phyloP scores from a whole-genome alignment of 2,888 invertebrate species.

The Dolichopus griseipennis region DNA sequence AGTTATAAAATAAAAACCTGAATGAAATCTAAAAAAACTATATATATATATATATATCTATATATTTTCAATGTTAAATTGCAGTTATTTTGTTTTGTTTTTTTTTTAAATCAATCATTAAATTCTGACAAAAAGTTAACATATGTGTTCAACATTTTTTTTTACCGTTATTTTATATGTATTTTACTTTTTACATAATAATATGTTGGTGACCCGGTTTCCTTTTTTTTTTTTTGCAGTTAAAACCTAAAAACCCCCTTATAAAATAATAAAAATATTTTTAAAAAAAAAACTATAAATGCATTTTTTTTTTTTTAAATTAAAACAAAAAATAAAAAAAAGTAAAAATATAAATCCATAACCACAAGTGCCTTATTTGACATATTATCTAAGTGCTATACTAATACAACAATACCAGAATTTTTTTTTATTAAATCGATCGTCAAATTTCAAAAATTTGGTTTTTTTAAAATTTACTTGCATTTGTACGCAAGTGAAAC shows the following conservation, averaged over 20 bases:
- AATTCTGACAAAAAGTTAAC: slow-evolving; percentile 9
- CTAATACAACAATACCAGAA: not conserved
- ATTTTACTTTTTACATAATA: not conserved
- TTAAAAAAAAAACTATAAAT: too few species aligned
- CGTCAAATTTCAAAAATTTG: not conserved
- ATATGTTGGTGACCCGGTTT: not conserved
- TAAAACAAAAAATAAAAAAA: too few species aligned
- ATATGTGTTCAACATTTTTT: not conserved
- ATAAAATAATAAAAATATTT: too few species aligned
- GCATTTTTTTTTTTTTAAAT: too few species aligned
- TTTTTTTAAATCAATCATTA: slow-evolving; percentile 7
- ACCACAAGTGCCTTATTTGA: slow-evolving; percentile 1
- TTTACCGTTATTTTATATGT: not conserved
- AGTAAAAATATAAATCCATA: not conserved
- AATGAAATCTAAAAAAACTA: too few species aligned
- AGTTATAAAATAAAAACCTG: too few species aligned
- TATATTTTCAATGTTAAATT: not conserved
- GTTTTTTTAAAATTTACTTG: too few species aligned
- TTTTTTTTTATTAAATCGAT: not conserved
- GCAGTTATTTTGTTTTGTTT: not conserved
- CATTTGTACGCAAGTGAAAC: not conserved
- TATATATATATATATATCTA: too few species aligned
- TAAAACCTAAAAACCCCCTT: not conserved
- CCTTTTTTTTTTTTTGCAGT: not conserved
- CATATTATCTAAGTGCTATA: not conserved